phyloP scores from a whole-genome alignment of 2,797 vertebrate species.

The Channallabes apus region DNA sequence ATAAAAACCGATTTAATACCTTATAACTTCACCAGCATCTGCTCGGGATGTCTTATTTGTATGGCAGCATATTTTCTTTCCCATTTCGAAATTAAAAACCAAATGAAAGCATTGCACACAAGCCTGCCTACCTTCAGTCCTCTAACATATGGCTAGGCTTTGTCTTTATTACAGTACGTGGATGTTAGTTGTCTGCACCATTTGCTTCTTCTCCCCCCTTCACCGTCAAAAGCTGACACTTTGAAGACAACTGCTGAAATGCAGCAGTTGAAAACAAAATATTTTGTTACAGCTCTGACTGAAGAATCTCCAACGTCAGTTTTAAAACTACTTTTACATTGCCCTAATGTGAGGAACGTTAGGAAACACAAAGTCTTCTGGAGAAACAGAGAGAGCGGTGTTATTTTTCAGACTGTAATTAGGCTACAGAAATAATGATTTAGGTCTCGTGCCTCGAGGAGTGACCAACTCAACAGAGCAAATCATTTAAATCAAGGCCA shows the following conservation, averaged over 20 bases:
- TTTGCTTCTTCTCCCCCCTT: neutral
- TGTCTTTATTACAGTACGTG: neutral
- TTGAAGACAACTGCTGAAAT: neutral
- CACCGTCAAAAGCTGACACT: neutral
- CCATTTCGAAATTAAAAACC: neutral
- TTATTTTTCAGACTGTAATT: conserved; percentile 44
- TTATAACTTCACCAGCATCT: neutral
- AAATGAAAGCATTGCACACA: neutral
- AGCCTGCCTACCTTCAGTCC: neutral
- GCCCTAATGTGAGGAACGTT: neutral
- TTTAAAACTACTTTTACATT: neutral
- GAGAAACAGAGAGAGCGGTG: neutral
- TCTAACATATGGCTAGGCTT: neutral
- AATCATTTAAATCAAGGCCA: conserved; percentile 40
- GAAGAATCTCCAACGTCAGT: neutral
- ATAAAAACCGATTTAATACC: neutral
- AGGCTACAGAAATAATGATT: conserved; percentile 39
- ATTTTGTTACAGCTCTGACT: neutral
- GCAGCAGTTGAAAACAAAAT: neutral
- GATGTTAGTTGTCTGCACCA: neutral
- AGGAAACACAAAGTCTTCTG: conserved; percentile 3
- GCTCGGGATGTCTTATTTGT: neutral
- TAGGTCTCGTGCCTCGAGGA: conserved; percentile 37
- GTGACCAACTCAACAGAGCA: conserved; percentile 37
- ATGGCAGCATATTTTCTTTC: neutral